Evolutionary conservation across 2,797 vertebrate species (phyloP), one percentile per base, ranked within the genome.

Genomic region (Otus scops): DNA sequence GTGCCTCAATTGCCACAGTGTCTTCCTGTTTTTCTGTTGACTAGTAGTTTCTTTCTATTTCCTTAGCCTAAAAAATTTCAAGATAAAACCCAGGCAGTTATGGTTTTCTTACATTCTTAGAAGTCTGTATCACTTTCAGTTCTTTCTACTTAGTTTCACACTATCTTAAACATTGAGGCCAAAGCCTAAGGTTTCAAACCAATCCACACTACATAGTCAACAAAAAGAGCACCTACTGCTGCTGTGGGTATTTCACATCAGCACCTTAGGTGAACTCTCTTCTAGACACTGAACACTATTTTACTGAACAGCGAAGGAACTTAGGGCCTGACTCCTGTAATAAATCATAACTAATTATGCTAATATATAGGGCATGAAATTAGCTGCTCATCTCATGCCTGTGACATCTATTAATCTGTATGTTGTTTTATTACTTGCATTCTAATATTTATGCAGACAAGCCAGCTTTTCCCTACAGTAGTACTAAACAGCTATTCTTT

Each of bases 261-360:
- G 22, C 32, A 70, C 61, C 28, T 78, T 34, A 43, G 54, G 45
- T 47, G 87, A 59, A 34, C 16, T n/a, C 23, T 77, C 34, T 41
- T 82, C 85, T 10, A 78, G 23, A 78, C 18, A 45, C 30, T 21
- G 17, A 88, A 61, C 1, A 2, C 10, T 78, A 7, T 61, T 93
- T 77, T 78, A 81, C 39, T 88, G 73, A 38, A 78, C 24, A 91
- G 34, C 43, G 19, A 65, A 75, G 39, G 41, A 86, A 39, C 27
- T 64, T 57, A 75, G 73, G 59, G 21, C 19, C 90, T 92, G 51
- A 69, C 30, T 94, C 28, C 41, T 53, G 11, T 56, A 93, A 95
- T 94, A 95, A 95, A 93, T 96, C 74, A 76, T 47, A 92, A n/a
- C 48, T 85, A 91, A 93, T 94, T 95, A 90, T 75, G 63, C 28